These are phyloP conservation scores for Cuculus canorus DNA, from an alignment of 2,797 vertebrate genomes.

Conservation along the genomic window DNA sequence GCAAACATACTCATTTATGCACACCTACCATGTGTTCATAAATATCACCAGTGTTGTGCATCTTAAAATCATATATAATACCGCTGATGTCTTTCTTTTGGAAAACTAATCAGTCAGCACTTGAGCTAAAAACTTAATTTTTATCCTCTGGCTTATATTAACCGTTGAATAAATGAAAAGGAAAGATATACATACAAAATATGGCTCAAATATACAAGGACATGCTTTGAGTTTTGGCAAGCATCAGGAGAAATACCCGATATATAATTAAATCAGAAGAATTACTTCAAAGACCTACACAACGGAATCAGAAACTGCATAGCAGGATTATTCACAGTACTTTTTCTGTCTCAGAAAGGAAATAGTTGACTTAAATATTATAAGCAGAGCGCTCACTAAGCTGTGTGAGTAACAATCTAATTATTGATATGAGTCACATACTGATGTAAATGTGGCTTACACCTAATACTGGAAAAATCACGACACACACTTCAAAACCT, in stretches of 20 bases:
- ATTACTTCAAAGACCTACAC: background rate
- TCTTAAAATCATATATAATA: constrained; percentile 60
- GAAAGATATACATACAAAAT: constrained; percentile 32
- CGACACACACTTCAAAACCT: background rate
- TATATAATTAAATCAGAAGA: background rate
- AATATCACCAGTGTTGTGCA: constrained; percentile 70
- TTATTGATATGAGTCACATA: constrained; percentile 8
- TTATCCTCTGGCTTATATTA: constrained; percentile 53
- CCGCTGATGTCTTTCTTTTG: constrained; percentile 50
- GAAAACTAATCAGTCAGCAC: constrained; percentile 65
- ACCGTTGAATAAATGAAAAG: constrained; percentile 58
- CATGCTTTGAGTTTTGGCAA: background rate
- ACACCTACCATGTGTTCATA: constrained; percentile 75
- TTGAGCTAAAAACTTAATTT: constrained; percentile 66
- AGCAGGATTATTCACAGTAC: background rate
- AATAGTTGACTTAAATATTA: constrained; percentile 7
- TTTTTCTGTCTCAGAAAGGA: background rate
- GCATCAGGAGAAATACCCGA: background rate
- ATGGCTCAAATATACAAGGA: background rate
- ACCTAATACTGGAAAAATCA: constrained; percentile 1
- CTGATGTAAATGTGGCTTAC: background rate
- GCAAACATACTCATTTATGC: constrained; percentile 75
- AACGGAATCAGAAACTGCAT: background rate
- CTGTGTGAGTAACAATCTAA: background rate
- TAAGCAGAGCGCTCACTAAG: background rate